phyloP scores from a whole-genome alignment of 1,140 invertebrate species.

The Steinernema khuongi region DNA sequence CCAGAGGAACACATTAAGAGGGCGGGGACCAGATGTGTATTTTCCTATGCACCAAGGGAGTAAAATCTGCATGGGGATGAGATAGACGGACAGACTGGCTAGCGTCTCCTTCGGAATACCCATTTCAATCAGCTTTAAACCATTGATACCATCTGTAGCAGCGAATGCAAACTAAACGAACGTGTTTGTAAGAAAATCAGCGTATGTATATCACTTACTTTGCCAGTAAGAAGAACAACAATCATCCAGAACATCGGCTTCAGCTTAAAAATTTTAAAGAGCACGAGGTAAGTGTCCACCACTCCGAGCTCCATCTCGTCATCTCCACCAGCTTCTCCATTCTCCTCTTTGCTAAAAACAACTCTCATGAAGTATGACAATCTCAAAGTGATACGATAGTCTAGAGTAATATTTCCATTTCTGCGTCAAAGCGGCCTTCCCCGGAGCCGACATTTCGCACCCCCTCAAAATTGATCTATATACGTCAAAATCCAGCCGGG shows the following conservation, averaged over 20 bases:
- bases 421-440: conserved; percentile 8
- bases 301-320: conserved; percentile 65
- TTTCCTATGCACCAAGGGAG: conserved; percentile 80
- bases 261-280: conserved; percentile 77
- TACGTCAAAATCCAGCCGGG: conserved; percentile 6
- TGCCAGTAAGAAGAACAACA: conserved; percentile 78
- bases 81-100: conserved; percentile 77
- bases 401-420: not conserved
- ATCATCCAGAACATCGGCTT: conserved; percentile 72
- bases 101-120: conserved; percentile 91
- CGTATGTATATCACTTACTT: conserved; percentile 65
- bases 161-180: conserved; percentile 81
- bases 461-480: not conserved
- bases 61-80: conserved; percentile 88
- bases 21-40: conserved; percentile 79
- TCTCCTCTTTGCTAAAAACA: conserved; percentile 17
- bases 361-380: not conserved
- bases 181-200: not conserved
- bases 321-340: conserved; percentile 60
- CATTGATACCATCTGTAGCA: conserved; percentile 87
- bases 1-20: conserved; percentile 79
- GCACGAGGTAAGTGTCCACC: conserved; percentile 74
- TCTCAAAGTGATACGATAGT: not conserved
- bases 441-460: not conserved
- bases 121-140: conserved; percentile 85